Evolutionary conservation across 2,113 vertebrate genomes (phyloP), one percentile per base, ranked within the genome.

Genomic region (Osmerus mordax): DNA sequence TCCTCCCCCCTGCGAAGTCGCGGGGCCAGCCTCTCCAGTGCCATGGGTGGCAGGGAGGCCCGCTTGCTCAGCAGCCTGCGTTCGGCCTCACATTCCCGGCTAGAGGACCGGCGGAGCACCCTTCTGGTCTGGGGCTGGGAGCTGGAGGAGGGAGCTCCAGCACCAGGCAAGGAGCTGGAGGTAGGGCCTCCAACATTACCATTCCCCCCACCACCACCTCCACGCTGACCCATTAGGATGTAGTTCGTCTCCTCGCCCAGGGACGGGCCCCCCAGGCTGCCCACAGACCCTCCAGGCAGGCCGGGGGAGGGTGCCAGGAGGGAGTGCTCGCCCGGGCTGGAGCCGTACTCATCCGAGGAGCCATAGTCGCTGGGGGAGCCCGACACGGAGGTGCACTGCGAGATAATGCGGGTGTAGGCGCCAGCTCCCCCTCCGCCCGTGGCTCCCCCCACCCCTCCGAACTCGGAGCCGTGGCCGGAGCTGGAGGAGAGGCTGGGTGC

Each of bases 311-410:
- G 81, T 6, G 62, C 62, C 3, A 87, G 83, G 53, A 87, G 81
- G 3, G 89, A 80, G 56, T 89, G 88, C 76, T 91, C 88, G 19
- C 90, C 82, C 3, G 92, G 90, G 82, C 92, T 93, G 6, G 92
- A 94, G 72, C 91, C 92, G 4, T 92, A 93, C 72, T 94, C 93
- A 16, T 95, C 94, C 0, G 94, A 94, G 2, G 93, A 94, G 21
- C 91, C 92, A 2, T 91, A 93, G 83, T 94, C 93, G 19, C 91
- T 93, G 32, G 89, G 81, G 7, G 91, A 93, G 59, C 91, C 90
- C 0, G 92, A 93, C n/a, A 91, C 81, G 0, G 91, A 91, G 1
- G 87, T 69, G 15, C 58, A 82, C 64, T 84, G 84, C 69, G 87
- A 80, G 54, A 84, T 77, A 1, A 89, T 73, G 36, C 74, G 84